Percentiles rank a stretch among this genome's conserved stretches.
Evolutionary conservation across 37 sponge, comb jelly and placozoan genomes (phyloP).

Genomic region (Lycopodina hypogea): DNA sequence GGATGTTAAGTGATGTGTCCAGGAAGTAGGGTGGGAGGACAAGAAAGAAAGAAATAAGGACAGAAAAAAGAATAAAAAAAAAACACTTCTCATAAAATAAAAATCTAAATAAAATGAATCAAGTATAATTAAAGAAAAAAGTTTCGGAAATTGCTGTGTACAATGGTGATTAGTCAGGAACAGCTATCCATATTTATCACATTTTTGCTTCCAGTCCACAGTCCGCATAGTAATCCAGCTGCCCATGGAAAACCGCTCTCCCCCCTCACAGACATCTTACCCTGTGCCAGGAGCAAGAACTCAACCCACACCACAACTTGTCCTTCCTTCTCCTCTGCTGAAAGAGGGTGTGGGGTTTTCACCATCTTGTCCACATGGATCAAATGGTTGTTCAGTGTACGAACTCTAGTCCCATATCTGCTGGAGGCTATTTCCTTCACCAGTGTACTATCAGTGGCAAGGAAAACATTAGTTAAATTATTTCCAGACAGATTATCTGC

Average conservation of each 20-base stretch:
- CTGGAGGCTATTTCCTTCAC: slow-evolving; percentile 25
- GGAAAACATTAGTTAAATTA: slow-evolving; percentile 1
- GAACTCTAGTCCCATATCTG: slow-evolving; percentile 13
- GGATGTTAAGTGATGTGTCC: no score
- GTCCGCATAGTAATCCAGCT: neutral
- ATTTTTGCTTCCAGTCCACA: neutral
- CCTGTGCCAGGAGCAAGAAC: slow-evolving; percentile 40
- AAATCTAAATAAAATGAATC: no score
- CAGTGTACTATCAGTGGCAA: no score
- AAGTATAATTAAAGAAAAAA: no score
- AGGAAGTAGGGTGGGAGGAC: no score
- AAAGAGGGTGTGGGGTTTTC: slow-evolving; percentile 2
- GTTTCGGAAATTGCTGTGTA: no score
- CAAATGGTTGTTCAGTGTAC: slow-evolving; percentile 18
- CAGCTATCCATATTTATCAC: no score
- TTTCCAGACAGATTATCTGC: neutral
- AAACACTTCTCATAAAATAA: no score
- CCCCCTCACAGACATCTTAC: neutral
- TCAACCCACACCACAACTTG: slow-evolving; percentile 31
- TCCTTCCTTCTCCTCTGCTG: slow-evolving; percentile 3
- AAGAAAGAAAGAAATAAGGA: no score
- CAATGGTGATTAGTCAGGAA: no score
- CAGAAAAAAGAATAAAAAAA: no score
- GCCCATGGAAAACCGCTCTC: no score
- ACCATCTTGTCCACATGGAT: slow-evolving; percentile 29